Evolutionary conservation across 2,113 vertebrate species (phyloP).

Genomic region (Mus musculus): GRCm39 chr3:72541001-72541500

Average conservation of each 20-base stretch:
- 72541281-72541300: not conserved
- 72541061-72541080: not conserved
- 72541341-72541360: not conserved
- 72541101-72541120: not conserved
- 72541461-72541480: not conserved
- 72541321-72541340: not conserved
- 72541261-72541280: no score
- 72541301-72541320: not conserved
- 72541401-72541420: not conserved
- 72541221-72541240: not conserved
- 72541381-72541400: not conserved
- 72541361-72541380: not conserved
- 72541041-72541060: not conserved
- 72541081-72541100: not conserved
- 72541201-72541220: not conserved
- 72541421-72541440: not conserved
- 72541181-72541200: not conserved
- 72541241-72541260: not conserved
- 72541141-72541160: not conserved
- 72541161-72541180: not conserved
- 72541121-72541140: not conserved
- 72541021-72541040: no score
- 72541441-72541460: not conserved
- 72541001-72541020: not conserved
- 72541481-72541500: not conserved